Evolutionary conservation across 2,888 invertebrate genomes (phyloP).

Genomic region (Acanthosoma haemorrhoidale): DNA sequence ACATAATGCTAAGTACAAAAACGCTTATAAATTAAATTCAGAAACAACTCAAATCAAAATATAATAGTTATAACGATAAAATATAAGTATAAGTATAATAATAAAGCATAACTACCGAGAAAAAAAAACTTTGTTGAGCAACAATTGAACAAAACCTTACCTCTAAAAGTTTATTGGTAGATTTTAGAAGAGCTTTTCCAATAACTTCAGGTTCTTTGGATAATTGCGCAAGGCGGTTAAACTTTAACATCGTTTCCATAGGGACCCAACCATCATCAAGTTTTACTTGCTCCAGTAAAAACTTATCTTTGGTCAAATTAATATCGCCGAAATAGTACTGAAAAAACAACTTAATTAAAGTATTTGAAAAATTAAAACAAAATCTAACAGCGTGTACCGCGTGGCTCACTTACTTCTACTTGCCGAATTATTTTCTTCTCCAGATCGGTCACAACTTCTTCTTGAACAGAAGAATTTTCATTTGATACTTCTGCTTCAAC

Average conservation of each 20-base stretch:
- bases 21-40: too few species aligned
- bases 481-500: constrained; percentile 20
- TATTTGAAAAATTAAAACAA: background rate
- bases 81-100: too few species aligned
- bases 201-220: constrained; percentile 65
- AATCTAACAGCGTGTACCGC: background rate
- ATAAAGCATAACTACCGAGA: too few species aligned
- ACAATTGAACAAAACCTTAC: too few species aligned
- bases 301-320: constrained; percentile 88
- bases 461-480: background rate
- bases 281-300: constrained; percentile 78
- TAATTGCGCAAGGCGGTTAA: constrained; percentile 75
- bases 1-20: too few species aligned
- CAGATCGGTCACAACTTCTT: constrained; percentile 42
- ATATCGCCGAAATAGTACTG: constrained; percentile 81
- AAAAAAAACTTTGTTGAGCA: too few species aligned
- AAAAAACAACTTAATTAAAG: constrained; percentile 38
- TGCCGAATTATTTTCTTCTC: constrained; percentile 63
- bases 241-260: constrained; percentile 74
- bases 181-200: constrained; percentile 66
- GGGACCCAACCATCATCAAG: constrained; percentile 90
- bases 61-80: too few species aligned
- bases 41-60: too few species aligned
- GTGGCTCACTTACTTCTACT: constrained; percentile 45
- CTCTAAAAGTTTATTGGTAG: constrained; percentile 66